Evolutionary conservation across 2,888 invertebrate genomes (phyloP), one percentile per base, ranked within the genome.

Genomic region (Calliphora vomitoria): DNA sequence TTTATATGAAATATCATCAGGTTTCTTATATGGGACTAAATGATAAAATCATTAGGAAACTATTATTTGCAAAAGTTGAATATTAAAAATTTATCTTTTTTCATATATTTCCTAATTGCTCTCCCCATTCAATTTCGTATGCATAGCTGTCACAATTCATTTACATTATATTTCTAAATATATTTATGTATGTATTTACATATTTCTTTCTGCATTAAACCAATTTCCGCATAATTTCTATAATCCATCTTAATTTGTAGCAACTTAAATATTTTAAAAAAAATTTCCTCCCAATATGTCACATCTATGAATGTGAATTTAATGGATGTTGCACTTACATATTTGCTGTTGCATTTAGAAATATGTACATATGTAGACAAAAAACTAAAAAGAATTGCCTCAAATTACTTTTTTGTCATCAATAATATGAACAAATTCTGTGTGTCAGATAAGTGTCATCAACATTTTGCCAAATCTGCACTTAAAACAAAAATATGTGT

Each of bases 371-470:
- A 68, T 50, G 68, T 11, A n/a, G 13, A 15, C 25, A 47, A 3
- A 11, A 15, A n/a, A 74, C 1, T 25, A 64, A 8, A 1, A 62
- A 18, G 0, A 35, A 44, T 62, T 76, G 50, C 50, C 38, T 83
- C 20, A 71, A 83, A 83, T 82, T 68, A 41, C 58, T 38, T 75
- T 82, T 76, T 69, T 68, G 50, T 50, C 58, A 68, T 76, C 75
- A 82, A 60, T 62, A 64, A 76, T 60, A 20, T 18, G 11, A 76
- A 62, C 38, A 31, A 58, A 55, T 47, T 75, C 44, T 83, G 44
- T 83, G 50, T 83, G 82, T 76, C 76, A 83, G 76, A 76, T 62
- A 83, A 83, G 82, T 83, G 82, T 76, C 82, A 83, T 53, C 76
- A 71, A 71, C 53, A 64, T 60, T 83, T 66, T 82, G 74, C 74